phyloP scores from a whole-genome alignment of 2,113 vertebrate genomes.

The Empidonax alnorum region DNA sequence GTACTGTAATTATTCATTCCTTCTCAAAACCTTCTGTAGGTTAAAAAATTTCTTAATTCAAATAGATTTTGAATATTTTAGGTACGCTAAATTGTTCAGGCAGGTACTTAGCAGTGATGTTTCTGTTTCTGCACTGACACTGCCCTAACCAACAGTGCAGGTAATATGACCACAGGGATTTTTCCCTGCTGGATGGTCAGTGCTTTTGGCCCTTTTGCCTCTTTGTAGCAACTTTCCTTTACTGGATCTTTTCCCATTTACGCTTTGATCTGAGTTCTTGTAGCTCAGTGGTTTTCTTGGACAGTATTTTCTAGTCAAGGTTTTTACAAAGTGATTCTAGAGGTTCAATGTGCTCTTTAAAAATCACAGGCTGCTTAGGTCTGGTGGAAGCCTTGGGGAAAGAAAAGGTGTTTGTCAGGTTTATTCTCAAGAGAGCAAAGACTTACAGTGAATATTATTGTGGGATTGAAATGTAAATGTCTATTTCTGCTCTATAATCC shows the following conservation, averaged over 20 bases:
- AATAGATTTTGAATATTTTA: constrained; percentile 6
- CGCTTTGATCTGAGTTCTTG: background rate
- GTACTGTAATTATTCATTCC: background rate
- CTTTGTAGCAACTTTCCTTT: background rate
- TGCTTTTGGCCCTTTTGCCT: background rate
- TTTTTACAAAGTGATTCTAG: background rate
- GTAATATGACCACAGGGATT: background rate
- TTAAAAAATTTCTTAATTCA: constrained; percentile 34
- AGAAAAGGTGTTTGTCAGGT: background rate
- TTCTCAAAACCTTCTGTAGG: background rate
- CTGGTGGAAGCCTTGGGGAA: background rate
- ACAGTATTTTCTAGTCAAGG: background rate
- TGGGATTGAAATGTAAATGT: constrained; percentile 42
- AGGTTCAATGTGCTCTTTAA: background rate
- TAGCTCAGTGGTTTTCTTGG: background rate
- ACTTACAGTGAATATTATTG: background rate
- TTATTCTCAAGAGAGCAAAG: constrained; percentile 23
- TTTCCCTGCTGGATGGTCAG: background rate
- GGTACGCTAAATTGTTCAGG: background rate
- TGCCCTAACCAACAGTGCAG: background rate
- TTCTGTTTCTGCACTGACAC: background rate
- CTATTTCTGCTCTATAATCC: constrained; percentile 10
- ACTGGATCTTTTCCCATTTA: background rate
- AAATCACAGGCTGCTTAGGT: background rate
- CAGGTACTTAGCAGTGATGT: background rate